Conservation (phyloP, 2,113 vertebrate species). For the Xiphorhynchus elegans region DNA sequence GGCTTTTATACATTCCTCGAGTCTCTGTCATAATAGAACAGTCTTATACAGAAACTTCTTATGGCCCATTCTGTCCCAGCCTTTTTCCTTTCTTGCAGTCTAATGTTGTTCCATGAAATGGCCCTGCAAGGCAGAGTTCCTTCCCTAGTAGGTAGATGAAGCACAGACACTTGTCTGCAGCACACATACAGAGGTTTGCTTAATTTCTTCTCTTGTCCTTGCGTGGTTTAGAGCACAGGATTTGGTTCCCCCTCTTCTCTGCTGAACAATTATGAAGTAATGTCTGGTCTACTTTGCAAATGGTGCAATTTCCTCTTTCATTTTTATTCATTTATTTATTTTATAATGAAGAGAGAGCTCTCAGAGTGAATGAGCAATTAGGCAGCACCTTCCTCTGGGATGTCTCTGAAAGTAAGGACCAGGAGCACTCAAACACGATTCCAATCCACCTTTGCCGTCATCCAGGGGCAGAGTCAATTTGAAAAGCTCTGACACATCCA, state of each 20-base stretch:
- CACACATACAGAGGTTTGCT: not conserved
- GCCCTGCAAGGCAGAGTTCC: not conserved
- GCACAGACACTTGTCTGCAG: not conserved
- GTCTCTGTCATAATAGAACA: not conserved
- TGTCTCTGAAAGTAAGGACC: conserved; percentile 17
- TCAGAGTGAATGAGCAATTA: conserved; percentile 55
- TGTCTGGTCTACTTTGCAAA: not conserved
- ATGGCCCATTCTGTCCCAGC: fast-evolving
- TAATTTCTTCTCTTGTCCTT: not conserved
- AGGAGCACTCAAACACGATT: conserved; percentile 41
- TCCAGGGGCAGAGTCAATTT: not conserved
- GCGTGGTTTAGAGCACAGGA: not conserved
- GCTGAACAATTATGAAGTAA: not conserved
- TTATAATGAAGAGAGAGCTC: conserved; percentile 37
- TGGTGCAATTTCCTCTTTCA: conserved; percentile 27
- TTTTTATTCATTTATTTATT: conserved; percentile 60
- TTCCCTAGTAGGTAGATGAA: not conserved
- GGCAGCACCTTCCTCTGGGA: conserved; percentile 45
- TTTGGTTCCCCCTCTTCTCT: not conserved
- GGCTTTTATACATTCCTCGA: not conserved
- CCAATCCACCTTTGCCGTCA: conserved; percentile 30
- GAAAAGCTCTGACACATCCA: conserved; percentile 22
- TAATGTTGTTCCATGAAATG: not conserved
- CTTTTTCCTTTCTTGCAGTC: not conserved
- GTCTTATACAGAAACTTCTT: not conserved